Conservation (phyloP, 2,888 invertebrate genomes). For the Chymomyza amoena region DNA sequence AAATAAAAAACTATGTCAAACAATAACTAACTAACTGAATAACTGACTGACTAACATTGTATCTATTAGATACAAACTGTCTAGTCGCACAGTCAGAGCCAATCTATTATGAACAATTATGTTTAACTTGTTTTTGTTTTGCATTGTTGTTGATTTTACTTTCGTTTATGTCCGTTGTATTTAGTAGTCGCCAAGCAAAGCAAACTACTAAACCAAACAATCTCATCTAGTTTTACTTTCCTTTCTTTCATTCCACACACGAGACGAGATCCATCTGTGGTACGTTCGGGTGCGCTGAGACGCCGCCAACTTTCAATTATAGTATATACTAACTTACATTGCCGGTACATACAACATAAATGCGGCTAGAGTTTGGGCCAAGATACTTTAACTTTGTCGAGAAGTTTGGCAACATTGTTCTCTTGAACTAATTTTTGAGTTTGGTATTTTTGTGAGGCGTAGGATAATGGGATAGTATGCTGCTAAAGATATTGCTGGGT, state of each 20-base stretch:
- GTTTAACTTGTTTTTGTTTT: slow-evolving; percentile 49
- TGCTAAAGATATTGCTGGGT: too few species aligned
- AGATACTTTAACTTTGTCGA: neutral
- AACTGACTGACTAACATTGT: slow-evolving; percentile 25
- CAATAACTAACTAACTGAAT: slow-evolving; percentile 22
- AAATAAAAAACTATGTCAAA: slow-evolving; percentile 57
- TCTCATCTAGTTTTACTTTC: slow-evolving; percentile 67
- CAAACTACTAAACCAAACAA: slow-evolving; percentile 25
- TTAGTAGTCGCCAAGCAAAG: slow-evolving; percentile 21
- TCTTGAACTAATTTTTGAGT: slow-evolving; percentile 9
- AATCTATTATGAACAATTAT: slow-evolving; percentile 54
- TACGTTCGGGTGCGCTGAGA: neutral
- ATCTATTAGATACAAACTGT: neutral
- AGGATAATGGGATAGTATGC: too few species aligned
- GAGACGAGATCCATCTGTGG: slow-evolving; percentile 1
- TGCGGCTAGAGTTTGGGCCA: neutral
- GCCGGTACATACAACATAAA: neutral
- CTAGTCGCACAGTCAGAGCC: slow-evolving; percentile 1
- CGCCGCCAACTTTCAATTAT: slow-evolving; percentile 62
- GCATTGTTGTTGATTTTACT: slow-evolving; percentile 58
- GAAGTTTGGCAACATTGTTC: slow-evolving; percentile 5
- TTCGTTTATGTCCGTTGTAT: slow-evolving; percentile 47
- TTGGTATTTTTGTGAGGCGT: neutral
- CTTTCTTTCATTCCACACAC: slow-evolving; percentile 47
- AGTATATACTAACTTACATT: slow-evolving; percentile 3